Evolutionary conservation across 2,888 invertebrate genomes (phyloP).

Genomic region (Lacanobia oleracea): DNA sequence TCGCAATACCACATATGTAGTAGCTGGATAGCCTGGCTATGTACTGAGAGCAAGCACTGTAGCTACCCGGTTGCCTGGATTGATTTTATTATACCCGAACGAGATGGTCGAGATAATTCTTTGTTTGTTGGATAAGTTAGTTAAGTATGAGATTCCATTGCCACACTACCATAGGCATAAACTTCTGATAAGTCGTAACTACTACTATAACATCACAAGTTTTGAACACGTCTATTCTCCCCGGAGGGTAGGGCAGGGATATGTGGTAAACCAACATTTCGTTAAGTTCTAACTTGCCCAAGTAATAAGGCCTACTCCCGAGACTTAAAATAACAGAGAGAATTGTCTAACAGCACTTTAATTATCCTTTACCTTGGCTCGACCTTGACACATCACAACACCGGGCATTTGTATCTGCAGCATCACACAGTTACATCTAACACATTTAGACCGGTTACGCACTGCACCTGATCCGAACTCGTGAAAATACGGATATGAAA

Average conservation of each 20-base stretch:
- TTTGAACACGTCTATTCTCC: not conserved
- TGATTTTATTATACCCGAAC: constrained; percentile 49
- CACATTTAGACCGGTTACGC: too few relatives aligned
- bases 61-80: constrained; percentile 21
- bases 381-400: not conserved
- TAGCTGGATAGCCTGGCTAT: constrained; percentile 43
- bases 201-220: not conserved
- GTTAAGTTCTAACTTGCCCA: not conserved
- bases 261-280: not conserved
- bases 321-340: not conserved
- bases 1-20: constrained; percentile 52
- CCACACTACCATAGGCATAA: not conserved
- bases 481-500: too few relatives aligned
- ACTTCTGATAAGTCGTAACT: not conserved
- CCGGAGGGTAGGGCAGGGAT: not conserved
- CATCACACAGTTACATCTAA: not conserved
- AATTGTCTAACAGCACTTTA: not conserved
- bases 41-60: constrained; percentile 38
- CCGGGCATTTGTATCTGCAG: not conserved
- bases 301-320: not conserved
- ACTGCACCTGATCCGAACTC: too few relatives aligned
- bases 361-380: not conserved
- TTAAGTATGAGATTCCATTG: constrained; percentile 4
- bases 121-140: not conserved
- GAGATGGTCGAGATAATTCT: constrained; percentile 22